Base-by-base conservation (phyloP, 2,888 invertebrate species). In the Heliconius hortense region DNA sequence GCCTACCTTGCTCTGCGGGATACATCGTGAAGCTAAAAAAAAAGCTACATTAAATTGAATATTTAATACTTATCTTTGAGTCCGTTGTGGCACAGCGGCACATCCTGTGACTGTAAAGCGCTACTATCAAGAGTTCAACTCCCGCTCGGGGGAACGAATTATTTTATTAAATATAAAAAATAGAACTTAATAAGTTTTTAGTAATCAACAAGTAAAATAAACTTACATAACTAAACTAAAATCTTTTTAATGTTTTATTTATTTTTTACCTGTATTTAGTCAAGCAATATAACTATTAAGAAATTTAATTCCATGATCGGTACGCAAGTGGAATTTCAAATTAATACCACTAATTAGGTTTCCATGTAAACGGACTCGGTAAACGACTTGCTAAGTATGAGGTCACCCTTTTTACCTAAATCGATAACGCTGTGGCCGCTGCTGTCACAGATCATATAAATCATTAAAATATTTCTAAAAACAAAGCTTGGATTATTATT, bases 301-400 rank as follows among this genome's bases (percentile, higher is more conserved):
- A 66, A 24, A 24, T 64, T 64, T 10, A n/a, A 39, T 66, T 66
- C 24, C 1, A 39, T 18, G 18, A 15, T 43, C 26, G 15, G 66
- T 26, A 24, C 15, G 24, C 66, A 7, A 66, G 24, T 24, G n/a
- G 21, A 56, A 56, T 69, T 31, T 56, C 69, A 48, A n/a, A 28
- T 56, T 56, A 56, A 56, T 69, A 56, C 48, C 69, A n/a, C n/a
- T 56, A 69, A 69, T 69, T 56, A 56, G 31, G n/a, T 69, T 31
- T 53, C 56, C 56, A 69, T 56, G 69, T 69, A 69, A 56, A 69
- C 69, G 56, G 69, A 69, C 53, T 56, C 56, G 13, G 15, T 31
- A 69, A 53, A 69, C 69, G 69, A 69, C 53, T 69, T 69, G 56
- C 31, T 69, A 69, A 69, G 56, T 69, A 69, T 69, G 69, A 69